Evolutionary conservation across 2,113 vertebrate species (phyloP).

Genomic region (Ploceus nigricollis): DNA sequence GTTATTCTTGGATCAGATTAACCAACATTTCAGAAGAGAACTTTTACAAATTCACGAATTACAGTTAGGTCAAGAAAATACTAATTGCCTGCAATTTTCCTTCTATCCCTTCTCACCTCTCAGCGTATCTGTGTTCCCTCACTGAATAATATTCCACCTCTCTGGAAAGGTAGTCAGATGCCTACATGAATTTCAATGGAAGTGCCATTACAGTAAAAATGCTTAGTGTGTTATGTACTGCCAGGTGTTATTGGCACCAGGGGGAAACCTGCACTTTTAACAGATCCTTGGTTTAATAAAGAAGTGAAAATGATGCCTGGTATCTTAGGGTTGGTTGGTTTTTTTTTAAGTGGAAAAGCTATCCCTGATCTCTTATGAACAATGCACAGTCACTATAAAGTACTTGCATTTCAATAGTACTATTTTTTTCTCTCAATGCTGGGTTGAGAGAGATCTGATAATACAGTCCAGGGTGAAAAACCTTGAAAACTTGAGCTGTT

Average conservation of each 20-base stretch:
- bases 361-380: background rate
- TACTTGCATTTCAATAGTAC: conserved; percentile 14
- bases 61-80: conserved; percentile 22
- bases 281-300: conserved; percentile 40
- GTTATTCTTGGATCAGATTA: background rate
- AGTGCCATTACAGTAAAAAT: conserved; percentile 16
- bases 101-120: conserved; percentile 7
- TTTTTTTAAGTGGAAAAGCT: background rate
- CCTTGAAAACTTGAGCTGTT: conserved; percentile 4
- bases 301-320: conserved; percentile 33
- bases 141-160: conserved; percentile 19
- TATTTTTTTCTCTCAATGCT: background rate
- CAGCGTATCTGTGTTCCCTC: background rate
- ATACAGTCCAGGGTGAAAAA: background rate
- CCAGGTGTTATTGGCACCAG: conserved; percentile 5
- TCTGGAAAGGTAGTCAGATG: background rate
- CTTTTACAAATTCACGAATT: conserved; percentile 24
- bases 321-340: background rate
- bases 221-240: background rate
- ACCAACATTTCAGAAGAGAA: background rate
- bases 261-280: conserved; percentile 19
- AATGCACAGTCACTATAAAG: background rate
- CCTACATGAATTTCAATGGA: background rate
- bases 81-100: conserved; percentile 28
- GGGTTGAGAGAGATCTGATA: conserved; percentile 4